Conservation (phyloP, 2,113 vertebrate genomes). For the Anthoscopus minutus region DNA sequence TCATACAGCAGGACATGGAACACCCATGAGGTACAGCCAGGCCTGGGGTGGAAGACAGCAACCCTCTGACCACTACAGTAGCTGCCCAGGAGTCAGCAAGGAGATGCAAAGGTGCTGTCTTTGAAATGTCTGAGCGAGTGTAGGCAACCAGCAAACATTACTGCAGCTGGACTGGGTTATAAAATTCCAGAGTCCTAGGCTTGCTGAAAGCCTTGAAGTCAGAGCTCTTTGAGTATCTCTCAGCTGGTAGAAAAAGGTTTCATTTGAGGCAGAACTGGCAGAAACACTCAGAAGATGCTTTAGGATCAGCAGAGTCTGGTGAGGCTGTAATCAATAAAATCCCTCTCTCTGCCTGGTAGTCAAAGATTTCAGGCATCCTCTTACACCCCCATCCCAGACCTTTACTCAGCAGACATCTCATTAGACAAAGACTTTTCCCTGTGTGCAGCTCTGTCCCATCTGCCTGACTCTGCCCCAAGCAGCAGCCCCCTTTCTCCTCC, state of each 20-base stretch:
- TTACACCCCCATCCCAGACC: not conserved
- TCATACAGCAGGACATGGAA: not conserved
- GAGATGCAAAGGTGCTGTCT: not conserved
- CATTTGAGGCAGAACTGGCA: not conserved
- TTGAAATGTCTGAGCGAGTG: not conserved
- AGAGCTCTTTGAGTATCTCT: not conserved
- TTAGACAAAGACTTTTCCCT: not conserved
- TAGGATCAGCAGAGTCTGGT: not conserved
- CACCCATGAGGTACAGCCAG: not conserved
- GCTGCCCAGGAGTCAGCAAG: not conserved
- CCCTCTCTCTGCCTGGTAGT: not conserved
- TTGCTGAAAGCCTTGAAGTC: not conserved
- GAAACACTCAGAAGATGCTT: not conserved
- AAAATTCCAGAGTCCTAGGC: not conserved
- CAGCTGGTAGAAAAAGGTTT: not conserved
- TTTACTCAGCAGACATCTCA: not conserved
- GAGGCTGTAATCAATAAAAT: not conserved
- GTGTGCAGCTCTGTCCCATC: not conserved
- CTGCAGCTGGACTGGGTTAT: not conserved
- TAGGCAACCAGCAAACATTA: not conserved
- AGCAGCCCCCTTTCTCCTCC: not conserved
- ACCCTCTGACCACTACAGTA: not conserved
- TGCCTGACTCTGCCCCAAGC: not conserved
- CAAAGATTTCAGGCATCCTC: not conserved
- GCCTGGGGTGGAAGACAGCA: not conserved